These are phyloP conservation scores for Gymnocephalus cernua DNA, from an alignment of 2,113 vertebrate species.

Conservation along the genomic window DNA sequence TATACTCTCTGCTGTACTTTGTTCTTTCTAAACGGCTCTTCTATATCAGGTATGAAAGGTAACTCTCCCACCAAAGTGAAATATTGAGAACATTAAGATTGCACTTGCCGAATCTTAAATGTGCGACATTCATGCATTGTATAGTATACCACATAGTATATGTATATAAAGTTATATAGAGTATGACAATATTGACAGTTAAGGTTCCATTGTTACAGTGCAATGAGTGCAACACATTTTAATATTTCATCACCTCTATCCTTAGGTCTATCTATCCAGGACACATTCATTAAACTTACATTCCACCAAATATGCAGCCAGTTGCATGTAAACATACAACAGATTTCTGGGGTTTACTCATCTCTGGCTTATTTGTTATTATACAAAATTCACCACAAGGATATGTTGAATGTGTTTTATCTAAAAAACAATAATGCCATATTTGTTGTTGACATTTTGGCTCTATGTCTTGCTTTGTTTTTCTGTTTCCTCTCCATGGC, in stretches of 20 bases:
- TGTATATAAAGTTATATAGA: no score
- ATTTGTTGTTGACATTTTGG: background rate
- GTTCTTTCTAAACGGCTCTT: background rate
- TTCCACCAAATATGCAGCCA: constrained; percentile 32
- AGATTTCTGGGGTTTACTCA: constrained; percentile 12
- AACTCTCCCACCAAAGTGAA: background rate
- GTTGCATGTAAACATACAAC: background rate
- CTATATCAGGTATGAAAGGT: background rate
- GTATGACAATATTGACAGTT: background rate
- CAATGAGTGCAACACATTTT: constrained; percentile 21
- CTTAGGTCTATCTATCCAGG: constrained; percentile 33
- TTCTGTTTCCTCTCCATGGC: constrained; percentile 13
- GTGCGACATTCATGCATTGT: background rate
- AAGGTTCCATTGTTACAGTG: background rate
- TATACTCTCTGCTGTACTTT: background rate
- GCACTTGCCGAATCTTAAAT: background rate
- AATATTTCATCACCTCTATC: constrained; percentile 59
- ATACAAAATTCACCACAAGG: background rate
- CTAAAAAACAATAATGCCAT: background rate
- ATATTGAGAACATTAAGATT: background rate
- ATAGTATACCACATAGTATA: no score
- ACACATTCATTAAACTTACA: constrained; percentile 56
- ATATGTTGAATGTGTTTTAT: background rate
- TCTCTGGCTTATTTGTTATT: constrained; percentile 15
- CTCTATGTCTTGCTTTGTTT: background rate